These are phyloP conservation scores for Rousettus madagascariensis DNA, from an alignment of 2,797 vertebrate species.

Conservation along the genomic window DNA sequence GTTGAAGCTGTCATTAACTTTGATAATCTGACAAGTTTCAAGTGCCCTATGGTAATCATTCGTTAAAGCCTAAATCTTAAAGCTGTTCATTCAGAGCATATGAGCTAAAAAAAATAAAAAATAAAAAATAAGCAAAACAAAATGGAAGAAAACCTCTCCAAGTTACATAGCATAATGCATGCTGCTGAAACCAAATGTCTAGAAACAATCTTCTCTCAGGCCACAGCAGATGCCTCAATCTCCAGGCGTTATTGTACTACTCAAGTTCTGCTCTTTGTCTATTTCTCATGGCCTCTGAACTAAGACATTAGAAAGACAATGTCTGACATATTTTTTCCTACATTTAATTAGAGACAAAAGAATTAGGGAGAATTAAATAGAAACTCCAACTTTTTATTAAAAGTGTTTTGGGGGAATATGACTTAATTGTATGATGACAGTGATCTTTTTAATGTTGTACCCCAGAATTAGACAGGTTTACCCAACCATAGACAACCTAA, in stretches of 20 bases:
- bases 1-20: neutral
- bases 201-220: neutral
- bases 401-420: neutral
- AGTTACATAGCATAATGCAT: neutral
- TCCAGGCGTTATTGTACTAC: neutral
- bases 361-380: neutral
- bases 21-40: neutral
- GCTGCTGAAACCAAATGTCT: neutral
- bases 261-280: neutral
- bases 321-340: neutral
- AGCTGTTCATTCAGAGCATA: neutral
- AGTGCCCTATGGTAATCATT: neutral
- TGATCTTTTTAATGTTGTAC: neutral
- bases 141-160: neutral
- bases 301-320: neutral
- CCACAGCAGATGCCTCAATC: neutral
- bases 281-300: neutral
- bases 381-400: neutral
- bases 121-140: neutral
- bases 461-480: neutral
- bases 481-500: neutral
- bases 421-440: neutral
- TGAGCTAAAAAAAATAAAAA: neutral
- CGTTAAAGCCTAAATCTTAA: constrained; percentile 5
- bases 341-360: neutral